Evolutionary conservation across 2,797 vertebrate species (phyloP), one percentile per base, ranked within the genome.

Genomic region (Bradypodion pumilum): DNA sequence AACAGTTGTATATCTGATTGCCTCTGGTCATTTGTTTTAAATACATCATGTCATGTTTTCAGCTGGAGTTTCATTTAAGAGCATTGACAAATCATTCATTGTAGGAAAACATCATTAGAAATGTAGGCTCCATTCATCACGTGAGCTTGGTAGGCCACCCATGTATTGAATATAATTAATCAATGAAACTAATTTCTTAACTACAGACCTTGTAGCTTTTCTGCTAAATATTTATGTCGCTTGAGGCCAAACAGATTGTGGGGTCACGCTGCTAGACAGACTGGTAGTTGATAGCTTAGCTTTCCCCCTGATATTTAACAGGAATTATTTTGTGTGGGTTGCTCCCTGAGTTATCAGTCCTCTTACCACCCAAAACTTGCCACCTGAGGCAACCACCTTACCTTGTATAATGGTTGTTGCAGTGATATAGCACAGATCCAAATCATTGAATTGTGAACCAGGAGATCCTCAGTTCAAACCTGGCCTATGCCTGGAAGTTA

Each of bases 71-170:
- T 32, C 59, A 16, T 80, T 92, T 91, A 89, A 78, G 78, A 79
- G 82, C 91, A 89, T 69, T 9, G 12, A 85, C 65, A 85, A 89
- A 89, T 85, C 68, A 82, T 79, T 90, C 87, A 16, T 90, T 87
- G 78, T 91, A 85, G 68, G 77, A 81, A 89, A 91, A 3, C 80
- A 21, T 87, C 74, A 75, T 86, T 91, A 60, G 49, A 90, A 81
- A 83, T 84, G 63, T 83, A 86, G 77, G 72, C 89, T 88, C 85
- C 66, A 77, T 82, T 91, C 83, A 84, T 75, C 76, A 46, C 25
- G 2, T 10, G n/a, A 85, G 75, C 76, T n/a, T 10, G 87, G 63
- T 65, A 80, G 35, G 77, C 87, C 68, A 23, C 29, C 69, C 37
- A 75, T 81, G 8, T 92, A 80, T 80, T 78, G n/a, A 90, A 74